These are phyloP conservation scores for Drosophila rubida DNA, from an alignment of 2,888 invertebrate species.

Conservation along the genomic window DNA sequence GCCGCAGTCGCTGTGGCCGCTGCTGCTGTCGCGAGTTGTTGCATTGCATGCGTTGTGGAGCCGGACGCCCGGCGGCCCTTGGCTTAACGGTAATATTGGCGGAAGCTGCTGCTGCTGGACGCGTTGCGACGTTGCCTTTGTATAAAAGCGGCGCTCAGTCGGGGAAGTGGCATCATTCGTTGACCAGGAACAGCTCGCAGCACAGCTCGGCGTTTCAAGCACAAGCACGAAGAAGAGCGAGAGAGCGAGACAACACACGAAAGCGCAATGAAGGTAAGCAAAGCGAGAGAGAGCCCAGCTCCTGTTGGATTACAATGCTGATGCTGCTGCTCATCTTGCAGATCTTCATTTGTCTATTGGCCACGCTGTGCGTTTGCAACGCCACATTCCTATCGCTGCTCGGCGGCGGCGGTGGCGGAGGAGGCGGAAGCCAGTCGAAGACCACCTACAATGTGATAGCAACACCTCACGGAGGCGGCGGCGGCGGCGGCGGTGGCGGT, in stretches of 20 bases:
- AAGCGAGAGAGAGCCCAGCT: background rate
- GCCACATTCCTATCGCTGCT: conserved; percentile 73
- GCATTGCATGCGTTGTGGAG: conserved; percentile 21
- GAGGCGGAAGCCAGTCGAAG: conserved; percentile 43
- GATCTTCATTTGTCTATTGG: conserved; percentile 77
- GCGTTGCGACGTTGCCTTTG: conserved; percentile 20
- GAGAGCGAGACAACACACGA: conserved; percentile 23
- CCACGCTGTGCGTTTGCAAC: conserved; percentile 67
- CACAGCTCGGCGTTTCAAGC: conserved; percentile 35
- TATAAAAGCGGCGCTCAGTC: conserved; percentile 73
- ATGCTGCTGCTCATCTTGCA: conserved; percentile 25
- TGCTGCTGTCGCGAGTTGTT: conserved; percentile 5
- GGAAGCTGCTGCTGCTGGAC: conserved; percentile 12
- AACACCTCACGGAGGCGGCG: conserved; percentile 53
- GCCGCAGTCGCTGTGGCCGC: conserved; percentile 6
- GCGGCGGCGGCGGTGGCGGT: conserved; percentile 35
- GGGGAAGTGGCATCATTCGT: conserved; percentile 73
- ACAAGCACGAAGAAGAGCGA: conserved; percentile 1
- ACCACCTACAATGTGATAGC: conserved; percentile 70
- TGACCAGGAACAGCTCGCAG: conserved; percentile 57
- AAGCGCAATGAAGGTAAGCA: conserved; percentile 71
- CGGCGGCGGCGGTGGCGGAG: conserved; percentile 56
- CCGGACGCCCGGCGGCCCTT: conserved; percentile 39
- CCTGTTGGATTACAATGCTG: conserved; percentile 25
- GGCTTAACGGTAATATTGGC: conserved; percentile 58